phyloP scores from a whole-genome alignment of 1,140 invertebrate species.

The Trissolcus basalis region DNA sequence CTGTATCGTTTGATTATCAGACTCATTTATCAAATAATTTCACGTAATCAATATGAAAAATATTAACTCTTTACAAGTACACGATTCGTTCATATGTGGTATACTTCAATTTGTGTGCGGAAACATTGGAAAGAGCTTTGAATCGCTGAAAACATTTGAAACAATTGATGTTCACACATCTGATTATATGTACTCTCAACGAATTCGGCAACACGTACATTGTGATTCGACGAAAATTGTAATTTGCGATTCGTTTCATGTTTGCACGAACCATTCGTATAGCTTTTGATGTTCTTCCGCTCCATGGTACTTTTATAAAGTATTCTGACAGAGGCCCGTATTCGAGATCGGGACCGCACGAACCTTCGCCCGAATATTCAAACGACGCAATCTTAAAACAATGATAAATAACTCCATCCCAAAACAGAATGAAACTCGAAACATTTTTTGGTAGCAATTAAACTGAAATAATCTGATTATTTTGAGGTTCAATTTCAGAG shows the following conservation, averaged over 20 bases:
- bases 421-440: no score
- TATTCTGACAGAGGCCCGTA: slow-evolving; percentile 65
- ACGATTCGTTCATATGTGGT: slow-evolving; percentile 19
- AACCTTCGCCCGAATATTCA: neutral
- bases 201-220: neutral
- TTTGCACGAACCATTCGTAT: slow-evolving; percentile 22
- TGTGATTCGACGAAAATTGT: slow-evolving; percentile 4
- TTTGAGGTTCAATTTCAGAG: no score
- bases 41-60: slow-evolving; percentile 36
- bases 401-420: no score
- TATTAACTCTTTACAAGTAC: slow-evolving; percentile 29
- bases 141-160: slow-evolving; percentile 9
- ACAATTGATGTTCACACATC: slow-evolving; percentile 6
- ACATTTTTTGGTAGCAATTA: no score
- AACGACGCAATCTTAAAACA: neutral
- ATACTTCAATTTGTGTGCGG: slow-evolving; percentile 12
- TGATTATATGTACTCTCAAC: no score
- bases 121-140: slow-evolving; percentile 12
- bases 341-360: slow-evolving; percentile 60
- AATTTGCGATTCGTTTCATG: slow-evolving; percentile 10
- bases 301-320: slow-evolving; percentile 64
- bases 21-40: slow-evolving; percentile 49
- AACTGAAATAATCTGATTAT: no score
- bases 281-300: slow-evolving; percentile 34
- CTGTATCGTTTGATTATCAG: slow-evolving; percentile 61